phyloP scores from a whole-genome alignment of 2,113 vertebrate genomes.

The Pycnonotus jocosus region DNA sequence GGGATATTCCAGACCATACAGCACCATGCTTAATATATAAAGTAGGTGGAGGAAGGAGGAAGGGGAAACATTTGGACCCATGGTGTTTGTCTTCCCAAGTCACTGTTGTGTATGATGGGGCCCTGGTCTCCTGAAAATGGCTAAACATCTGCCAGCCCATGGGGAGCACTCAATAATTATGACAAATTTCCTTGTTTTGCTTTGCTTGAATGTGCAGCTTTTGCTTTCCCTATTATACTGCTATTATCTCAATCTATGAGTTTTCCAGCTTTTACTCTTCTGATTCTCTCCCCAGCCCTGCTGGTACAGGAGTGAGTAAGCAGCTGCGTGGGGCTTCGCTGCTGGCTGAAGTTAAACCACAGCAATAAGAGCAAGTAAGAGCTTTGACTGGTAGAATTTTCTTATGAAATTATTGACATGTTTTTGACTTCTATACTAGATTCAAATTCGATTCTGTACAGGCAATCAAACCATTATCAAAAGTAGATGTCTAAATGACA shows the following conservation, averaged over 20 bases:
- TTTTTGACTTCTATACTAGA: neutral
- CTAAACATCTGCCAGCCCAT: neutral
- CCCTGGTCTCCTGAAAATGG: neutral
- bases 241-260: neutral
- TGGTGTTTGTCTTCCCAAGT: neutral
- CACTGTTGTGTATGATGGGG: no score
- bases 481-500: neutral
- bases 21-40: neutral
- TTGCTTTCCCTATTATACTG: neutral
- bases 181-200: neutral
- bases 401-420: neutral
- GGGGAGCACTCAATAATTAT: neutral
- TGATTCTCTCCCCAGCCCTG: neutral
- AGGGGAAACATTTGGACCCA: neutral
- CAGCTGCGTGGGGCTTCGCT: neutral
- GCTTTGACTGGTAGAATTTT: neutral
- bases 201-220: neutral
- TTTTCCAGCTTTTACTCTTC: neutral
- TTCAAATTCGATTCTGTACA: neutral
- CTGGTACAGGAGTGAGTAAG: accelerated
- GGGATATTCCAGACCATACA: neutral
- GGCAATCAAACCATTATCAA: neutral
- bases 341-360: neutral
- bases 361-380: neutral
- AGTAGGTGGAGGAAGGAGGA: neutral